phyloP scores from a whole-genome alignment of 2,113 vertebrate genomes.

The Sinocyclocheilus rhinocerous region DNA sequence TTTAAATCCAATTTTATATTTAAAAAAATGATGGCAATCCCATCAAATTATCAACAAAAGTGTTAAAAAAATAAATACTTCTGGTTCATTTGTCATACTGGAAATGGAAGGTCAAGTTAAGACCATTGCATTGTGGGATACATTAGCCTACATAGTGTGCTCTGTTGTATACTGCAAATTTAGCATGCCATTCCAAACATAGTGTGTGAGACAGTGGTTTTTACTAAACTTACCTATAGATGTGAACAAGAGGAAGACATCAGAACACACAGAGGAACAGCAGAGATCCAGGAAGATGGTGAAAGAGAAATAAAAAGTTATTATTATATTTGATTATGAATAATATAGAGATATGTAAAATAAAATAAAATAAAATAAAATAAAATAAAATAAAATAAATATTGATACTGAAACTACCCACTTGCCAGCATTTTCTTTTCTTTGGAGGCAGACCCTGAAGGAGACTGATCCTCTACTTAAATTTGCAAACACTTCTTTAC shows the following conservation, averaged over 20 bases:
- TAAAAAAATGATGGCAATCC: background rate
- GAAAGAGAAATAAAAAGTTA: slow-evolving; percentile 11
- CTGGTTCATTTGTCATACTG: background rate
- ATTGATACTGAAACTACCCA: background rate
- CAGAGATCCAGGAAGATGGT: background rate
- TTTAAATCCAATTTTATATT: background rate
- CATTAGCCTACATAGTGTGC: background rate
- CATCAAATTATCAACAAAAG: background rate
- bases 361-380: background rate
- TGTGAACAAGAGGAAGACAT: slow-evolving; percentile 13
- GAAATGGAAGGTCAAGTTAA: background rate
- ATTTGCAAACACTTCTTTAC: background rate
- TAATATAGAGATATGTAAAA: background rate
- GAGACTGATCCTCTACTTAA: background rate
- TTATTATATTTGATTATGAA: background rate
- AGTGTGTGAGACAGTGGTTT: background rate
- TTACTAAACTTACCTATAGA: slow-evolving; percentile 11
- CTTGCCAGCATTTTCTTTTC: background rate
- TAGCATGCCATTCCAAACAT: background rate
- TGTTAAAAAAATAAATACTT: background rate
- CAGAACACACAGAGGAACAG: background rate
- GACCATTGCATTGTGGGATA: background rate
- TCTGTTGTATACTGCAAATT: background rate
- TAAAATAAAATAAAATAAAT: background rate
- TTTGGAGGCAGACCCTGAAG: background rate